Evolutionary conservation across 2,797 vertebrate genomes (phyloP).

Genomic region (Falco biarmicus): DNA sequence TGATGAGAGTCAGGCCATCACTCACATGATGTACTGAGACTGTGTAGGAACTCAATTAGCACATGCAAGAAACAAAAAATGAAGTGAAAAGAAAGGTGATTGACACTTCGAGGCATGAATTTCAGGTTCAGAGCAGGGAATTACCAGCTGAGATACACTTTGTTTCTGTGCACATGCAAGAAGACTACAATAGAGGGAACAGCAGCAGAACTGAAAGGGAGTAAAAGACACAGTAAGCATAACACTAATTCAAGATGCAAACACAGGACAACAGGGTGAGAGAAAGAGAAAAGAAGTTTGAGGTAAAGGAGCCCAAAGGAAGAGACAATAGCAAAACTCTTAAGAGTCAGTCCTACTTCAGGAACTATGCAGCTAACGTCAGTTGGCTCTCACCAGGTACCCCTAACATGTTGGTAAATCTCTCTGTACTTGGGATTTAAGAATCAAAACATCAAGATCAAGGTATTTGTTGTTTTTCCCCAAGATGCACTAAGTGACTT

Average conservation of each 20-base stretch:
- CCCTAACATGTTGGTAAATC: neutral
- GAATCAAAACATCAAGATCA: neutral
- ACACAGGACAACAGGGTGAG: neutral
- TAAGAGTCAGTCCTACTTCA: neutral
- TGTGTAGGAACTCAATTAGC: neutral
- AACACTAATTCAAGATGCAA: neutral
- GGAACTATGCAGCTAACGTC: neutral
- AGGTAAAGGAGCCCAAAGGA: conserved; percentile 11
- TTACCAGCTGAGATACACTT: neutral
- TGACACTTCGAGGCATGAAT: neutral
- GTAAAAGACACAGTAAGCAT: neutral
- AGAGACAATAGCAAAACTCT: neutral
- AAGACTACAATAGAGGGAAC: neutral
- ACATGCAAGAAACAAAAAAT: neutral
- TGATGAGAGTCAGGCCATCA: neutral
- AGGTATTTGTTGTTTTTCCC: neutral
- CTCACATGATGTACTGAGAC: neutral
- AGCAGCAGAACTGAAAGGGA: neutral
- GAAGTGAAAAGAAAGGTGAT: neutral
- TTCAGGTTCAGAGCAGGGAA: neutral
- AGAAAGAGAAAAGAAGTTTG: neutral
- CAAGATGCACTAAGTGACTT: neutral
- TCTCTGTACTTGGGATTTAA: neutral
- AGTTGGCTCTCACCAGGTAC: neutral
- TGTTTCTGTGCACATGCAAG: neutral